Evolutionary conservation across 2,888 invertebrate species (phyloP).

Genomic region (Phytoseiulus persimilis): DNA sequence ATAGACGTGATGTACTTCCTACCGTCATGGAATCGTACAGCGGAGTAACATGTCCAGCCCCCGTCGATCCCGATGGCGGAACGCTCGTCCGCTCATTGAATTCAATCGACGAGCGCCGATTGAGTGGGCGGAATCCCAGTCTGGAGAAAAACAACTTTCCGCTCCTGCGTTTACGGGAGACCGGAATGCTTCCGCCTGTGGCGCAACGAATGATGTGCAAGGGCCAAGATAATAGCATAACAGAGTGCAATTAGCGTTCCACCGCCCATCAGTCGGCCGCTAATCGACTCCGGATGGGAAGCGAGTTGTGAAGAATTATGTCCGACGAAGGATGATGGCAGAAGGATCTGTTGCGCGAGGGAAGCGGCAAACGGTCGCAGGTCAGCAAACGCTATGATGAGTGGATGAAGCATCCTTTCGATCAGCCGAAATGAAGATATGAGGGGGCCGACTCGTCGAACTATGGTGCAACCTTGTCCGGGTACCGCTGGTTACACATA

Average conservation of each 20-base stretch:
- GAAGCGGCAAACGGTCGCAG: neutral
- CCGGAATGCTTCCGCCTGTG: neutral
- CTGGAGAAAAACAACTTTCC: neutral
- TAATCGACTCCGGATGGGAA: neutral
- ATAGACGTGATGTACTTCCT: too few relatives aligned
- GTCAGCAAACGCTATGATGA: too few relatives aligned
- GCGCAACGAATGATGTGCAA: neutral
- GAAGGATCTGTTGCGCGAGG: neutral
- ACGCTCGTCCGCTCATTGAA: too few relatives aligned
- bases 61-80: too few relatives aligned
- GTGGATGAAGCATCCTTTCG: too few relatives aligned
- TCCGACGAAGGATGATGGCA: neutral
- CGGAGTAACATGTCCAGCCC: too few relatives aligned
- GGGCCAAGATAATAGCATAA: neutral
- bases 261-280: neutral
- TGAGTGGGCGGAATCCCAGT: neutral
- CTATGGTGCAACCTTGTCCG: too few relatives aligned
- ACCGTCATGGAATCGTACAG: too few relatives aligned
- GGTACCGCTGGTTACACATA: too few relatives aligned
- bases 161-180: neutral
- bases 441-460: too few relatives aligned
- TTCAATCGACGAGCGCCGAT: neutral
- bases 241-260: neutral
- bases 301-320: neutral
- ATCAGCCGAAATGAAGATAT: too few relatives aligned